Evolutionary conservation across 2,888 invertebrate genomes (phyloP).

Genomic region (Chrysotoxum bicinctum): DNA sequence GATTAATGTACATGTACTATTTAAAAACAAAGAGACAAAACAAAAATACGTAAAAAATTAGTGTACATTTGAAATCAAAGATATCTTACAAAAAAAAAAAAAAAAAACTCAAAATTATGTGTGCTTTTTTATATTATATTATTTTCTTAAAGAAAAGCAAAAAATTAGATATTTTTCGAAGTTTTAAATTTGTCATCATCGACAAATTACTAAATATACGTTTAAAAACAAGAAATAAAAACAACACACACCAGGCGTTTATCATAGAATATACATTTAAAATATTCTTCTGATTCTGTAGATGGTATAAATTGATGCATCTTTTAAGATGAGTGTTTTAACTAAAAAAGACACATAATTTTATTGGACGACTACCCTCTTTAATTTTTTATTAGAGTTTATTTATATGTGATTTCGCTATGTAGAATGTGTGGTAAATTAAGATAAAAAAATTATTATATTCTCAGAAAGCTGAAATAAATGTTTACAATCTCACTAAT

Average conservation of each 20-base stretch:
- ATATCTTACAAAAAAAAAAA: conserved; percentile 21
- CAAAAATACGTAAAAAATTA: conserved; percentile 22
- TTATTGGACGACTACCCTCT: not conserved
- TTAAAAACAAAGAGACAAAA: conserved; percentile 14
- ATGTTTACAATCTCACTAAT: conserved; percentile 47
- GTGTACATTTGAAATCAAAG: conserved; percentile 13
- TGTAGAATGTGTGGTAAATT: conserved; percentile 40
- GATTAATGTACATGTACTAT: conserved; percentile 40
- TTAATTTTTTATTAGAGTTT: conserved; percentile 4
- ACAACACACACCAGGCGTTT: not conserved
- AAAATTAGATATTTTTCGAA: conserved; percentile 63
- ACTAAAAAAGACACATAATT: not conserved
- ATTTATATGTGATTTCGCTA: conserved; percentile 36
- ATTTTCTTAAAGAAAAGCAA: conserved; percentile 50
- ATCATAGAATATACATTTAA: conserved; percentile 5
- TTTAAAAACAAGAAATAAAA: conserved; percentile 24
- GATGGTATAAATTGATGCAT: not conserved
- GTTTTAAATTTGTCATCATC: conserved; percentile 51
- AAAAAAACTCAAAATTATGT: conserved; percentile 13
- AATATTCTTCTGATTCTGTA: conserved; percentile 33
- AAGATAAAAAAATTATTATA: conserved; percentile 23
- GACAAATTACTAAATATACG: conserved; percentile 39
- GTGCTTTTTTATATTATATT: conserved; percentile 42
- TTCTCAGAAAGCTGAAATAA: conserved; percentile 44
- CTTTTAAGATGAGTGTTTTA: conserved; percentile 26